A percentile compares a stretch with the other conserved stretches of the same genome.
Conservation (phyloP, 2,797 vertebrate genomes). For the Pangasius krempfi region DNA sequence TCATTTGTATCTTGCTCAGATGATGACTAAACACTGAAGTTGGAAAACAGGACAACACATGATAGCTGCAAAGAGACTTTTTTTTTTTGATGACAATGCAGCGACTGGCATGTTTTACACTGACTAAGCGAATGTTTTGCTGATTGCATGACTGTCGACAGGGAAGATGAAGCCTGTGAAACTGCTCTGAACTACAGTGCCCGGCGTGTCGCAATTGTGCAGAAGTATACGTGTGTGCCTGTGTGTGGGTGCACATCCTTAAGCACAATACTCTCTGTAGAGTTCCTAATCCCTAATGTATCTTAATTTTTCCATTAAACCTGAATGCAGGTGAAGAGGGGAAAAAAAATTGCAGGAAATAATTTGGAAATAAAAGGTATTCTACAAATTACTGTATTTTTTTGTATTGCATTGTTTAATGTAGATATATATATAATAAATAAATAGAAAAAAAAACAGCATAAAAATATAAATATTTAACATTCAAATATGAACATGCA, state of each 20-base stretch:
- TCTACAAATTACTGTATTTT: neutral
- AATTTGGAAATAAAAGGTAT: neutral
- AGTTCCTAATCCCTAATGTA: neutral
- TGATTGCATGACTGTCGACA: conserved; percentile 56
- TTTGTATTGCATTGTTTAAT: conserved; percentile 9
- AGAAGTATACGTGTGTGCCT: neutral
- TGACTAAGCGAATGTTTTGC: conserved; percentile 66
- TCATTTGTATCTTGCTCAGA: neutral
- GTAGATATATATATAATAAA: conserved; percentile 25
- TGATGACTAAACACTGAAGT: neutral
- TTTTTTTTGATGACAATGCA: conserved; percentile 41
- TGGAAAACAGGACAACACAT: conserved; percentile 29
- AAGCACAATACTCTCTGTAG: neutral
- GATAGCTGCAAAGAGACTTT: conserved; percentile 40
- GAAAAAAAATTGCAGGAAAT: no score
- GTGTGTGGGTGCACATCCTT: neutral
- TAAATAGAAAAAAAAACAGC: neutral
- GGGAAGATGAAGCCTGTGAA: conserved; percentile 57
- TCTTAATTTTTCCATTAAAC: neutral
- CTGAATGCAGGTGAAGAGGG: neutral
- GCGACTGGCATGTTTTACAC: conserved; percentile 41
- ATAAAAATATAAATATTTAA: conserved; percentile 16
- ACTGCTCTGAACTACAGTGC: conserved; percentile 45
- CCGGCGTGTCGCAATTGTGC: conserved; percentile 7
- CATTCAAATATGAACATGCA: conserved; percentile 8